Evolutionary conservation across 2,888 invertebrate genomes (phyloP).

Genomic region (Drosophila conformis): DNA sequence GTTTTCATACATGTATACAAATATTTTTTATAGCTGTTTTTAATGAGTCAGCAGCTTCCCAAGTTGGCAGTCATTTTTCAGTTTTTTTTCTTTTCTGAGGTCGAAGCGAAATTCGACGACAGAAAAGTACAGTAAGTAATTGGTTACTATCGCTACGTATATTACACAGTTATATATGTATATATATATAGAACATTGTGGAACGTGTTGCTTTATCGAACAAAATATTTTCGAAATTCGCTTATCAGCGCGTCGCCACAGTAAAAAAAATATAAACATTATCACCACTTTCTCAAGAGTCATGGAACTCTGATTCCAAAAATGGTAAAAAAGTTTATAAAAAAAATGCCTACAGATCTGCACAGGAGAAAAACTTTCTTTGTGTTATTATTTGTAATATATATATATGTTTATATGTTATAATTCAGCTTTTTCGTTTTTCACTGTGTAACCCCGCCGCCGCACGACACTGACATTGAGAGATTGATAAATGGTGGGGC

Average conservation of each 20-base stretch:
- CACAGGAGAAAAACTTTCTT: not conserved
- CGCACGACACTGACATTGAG: conserved; percentile 32
- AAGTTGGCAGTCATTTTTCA: conserved; percentile 29
- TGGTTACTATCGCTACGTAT: conserved; percentile 1
- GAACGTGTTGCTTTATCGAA: conserved; percentile 55
- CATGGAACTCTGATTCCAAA: not conserved
- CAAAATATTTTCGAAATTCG: conserved; percentile 20
- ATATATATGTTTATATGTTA: not conserved
- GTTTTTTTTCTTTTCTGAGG: conserved; percentile 39
- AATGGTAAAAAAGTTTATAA: not conserved
- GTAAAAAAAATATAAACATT: conserved; percentile 4
- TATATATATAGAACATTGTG: conserved; percentile 23
- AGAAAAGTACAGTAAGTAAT: conserved; percentile 33
- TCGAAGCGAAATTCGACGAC: conserved; percentile 63
- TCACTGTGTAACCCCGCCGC: not conserved
- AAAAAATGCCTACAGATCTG: conserved; percentile 5
- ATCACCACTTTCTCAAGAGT: conserved; percentile 9
- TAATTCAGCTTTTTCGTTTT: not conserved
- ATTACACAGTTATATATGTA: conserved; percentile 5
- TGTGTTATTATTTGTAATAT: not conserved
- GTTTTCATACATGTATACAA: conserved; percentile 17
- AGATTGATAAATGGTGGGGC: conserved; percentile 1
- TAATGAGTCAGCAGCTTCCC: conserved; percentile 68
- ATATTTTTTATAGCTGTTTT: conserved; percentile 56
- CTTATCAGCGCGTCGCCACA: conserved; percentile 29